Evolutionary conservation across 2,797 vertebrate species (phyloP).

Genomic region (Crotalus adamanteus): DNA sequence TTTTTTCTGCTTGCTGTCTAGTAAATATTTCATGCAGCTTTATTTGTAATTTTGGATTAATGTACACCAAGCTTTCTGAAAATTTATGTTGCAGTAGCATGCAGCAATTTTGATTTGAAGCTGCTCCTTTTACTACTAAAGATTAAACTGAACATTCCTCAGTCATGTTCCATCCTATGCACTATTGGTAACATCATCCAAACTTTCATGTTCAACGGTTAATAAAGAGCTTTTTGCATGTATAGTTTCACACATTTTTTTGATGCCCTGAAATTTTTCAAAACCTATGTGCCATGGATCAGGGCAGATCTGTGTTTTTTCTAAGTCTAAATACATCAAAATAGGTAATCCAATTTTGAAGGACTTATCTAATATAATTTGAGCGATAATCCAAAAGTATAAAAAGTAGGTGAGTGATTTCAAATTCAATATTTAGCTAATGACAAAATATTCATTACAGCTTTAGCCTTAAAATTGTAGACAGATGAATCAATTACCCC

Average conservation of each 20-base stretch:
- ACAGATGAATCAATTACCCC: slow-evolving; percentile 38
- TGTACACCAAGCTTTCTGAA: slow-evolving; percentile 24
- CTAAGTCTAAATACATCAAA: slow-evolving; percentile 2
- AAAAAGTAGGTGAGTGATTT: not conserved
- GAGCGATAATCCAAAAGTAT: slow-evolving; percentile 17
- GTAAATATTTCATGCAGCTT: not conserved
- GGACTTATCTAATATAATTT: not conserved
- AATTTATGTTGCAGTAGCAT: not conserved
- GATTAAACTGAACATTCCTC: slow-evolving; percentile 8
- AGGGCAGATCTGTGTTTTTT: slow-evolving; percentile 32
- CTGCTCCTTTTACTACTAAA: not conserved
- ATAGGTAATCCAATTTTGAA: not conserved
- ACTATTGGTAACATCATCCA: slow-evolving; percentile 7
- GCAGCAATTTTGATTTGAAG: not conserved
- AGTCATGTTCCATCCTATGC: slow-evolving; percentile 2
- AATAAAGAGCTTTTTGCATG: slow-evolving; percentile 1
- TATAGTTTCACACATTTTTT: slow-evolving; percentile 25
- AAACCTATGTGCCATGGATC: slow-evolving; percentile 7
- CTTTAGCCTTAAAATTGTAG: slow-evolving; percentile 34
- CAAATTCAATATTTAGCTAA: slow-evolving; percentile 16
- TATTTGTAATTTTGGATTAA: not conserved
- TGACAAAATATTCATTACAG: slow-evolving; percentile 24
- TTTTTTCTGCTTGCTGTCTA: not conserved
- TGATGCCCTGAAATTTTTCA: not conserved
- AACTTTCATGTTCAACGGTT: slow-evolving; percentile 16